Conservation (phyloP, 1,140 invertebrate species). For the Cherax quadricarinatus region DNA sequence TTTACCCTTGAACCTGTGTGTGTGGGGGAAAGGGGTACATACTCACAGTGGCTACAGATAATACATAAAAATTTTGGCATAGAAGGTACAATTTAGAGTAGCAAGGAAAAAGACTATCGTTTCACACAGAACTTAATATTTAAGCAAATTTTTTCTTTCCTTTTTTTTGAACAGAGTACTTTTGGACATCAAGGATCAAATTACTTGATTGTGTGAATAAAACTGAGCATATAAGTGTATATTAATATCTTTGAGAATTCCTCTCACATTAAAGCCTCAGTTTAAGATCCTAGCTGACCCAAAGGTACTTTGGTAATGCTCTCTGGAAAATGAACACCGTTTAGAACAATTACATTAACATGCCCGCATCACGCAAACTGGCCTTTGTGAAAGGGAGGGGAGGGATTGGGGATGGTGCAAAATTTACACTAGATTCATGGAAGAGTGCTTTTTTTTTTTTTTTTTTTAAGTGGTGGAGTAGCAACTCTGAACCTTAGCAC, state of each 20-base stretch:
- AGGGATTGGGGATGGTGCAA: conserved; percentile 36
- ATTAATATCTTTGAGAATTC: background rate
- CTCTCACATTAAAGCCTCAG: background rate
- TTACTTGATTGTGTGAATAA: background rate
- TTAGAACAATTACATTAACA: conserved; percentile 23
- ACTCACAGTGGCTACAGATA: conserved; percentile 64
- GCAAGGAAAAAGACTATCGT: conserved; percentile 43
- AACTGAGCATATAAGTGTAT: background rate
- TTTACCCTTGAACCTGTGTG: conserved; percentile 47
- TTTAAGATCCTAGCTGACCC: conserved; percentile 4
- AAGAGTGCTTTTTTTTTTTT: conserved; percentile 11
- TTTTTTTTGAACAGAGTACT: conserved; percentile 46
- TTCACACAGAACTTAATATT: conserved; percentile 24
- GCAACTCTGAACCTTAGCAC: conserved; percentile 35
- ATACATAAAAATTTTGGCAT: conserved; percentile 49
- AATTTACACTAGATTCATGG: conserved; percentile 31
- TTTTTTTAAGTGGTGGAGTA: conserved; percentile 19
- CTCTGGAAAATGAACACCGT: conserved; percentile 27
- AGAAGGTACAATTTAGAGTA: conserved; percentile 48
- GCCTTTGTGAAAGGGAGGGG: conserved; percentile 28
- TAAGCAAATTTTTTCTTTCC: conserved; percentile 8
- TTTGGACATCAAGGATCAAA: conserved; percentile 52
- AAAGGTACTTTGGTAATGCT: conserved; percentile 32
- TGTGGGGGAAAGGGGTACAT: conserved; percentile 30
- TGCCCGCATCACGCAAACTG: conserved; percentile 34